A percentile compares a stretch with the other conserved stretches of the same genome.
Evolutionary conservation across 2,797 vertebrate species (phyloP).

Genomic region (Lerista edwardsae): DNA sequence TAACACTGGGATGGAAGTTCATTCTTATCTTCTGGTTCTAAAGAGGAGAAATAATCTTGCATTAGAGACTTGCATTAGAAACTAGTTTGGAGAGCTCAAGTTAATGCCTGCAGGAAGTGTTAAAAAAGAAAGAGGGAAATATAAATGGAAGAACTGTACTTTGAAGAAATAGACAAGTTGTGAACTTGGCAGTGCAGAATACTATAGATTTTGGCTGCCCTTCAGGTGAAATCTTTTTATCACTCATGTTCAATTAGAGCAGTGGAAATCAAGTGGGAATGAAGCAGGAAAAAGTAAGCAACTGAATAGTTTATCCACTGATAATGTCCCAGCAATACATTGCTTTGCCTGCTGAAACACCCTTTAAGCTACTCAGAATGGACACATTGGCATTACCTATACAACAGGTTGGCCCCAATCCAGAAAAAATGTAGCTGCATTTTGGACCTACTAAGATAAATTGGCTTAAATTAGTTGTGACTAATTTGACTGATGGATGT

Average conservation of each 20-base stretch:
- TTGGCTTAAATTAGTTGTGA: not conserved
- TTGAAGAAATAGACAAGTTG: slow-evolving; percentile 12
- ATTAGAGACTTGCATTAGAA: not conserved
- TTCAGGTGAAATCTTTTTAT: slow-evolving; percentile 25
- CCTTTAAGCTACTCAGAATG: not conserved
- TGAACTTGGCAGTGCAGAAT: not conserved
- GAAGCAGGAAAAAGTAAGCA: slow-evolving; percentile 12
- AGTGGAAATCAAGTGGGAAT: not conserved
- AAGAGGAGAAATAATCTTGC: not conserved
- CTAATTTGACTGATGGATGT: not conserved
- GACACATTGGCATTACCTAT: not conserved
- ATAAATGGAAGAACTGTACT: not conserved
- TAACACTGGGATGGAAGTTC: not conserved
- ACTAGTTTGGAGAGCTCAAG: not conserved
- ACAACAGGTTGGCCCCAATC: not conserved
- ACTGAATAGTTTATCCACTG: not conserved
- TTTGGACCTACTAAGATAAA: not conserved
- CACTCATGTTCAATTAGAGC: slow-evolving; percentile 10
- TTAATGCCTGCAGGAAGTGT: not conserved
- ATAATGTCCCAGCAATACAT: not conserved
- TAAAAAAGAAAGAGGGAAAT: not conserved
- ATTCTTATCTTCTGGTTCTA: not conserved
- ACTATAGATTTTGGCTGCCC: not conserved
- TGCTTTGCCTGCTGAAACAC: not conserved
- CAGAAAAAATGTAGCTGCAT: not conserved